Evolutionary conservation across 2,797 vertebrate species (phyloP), one percentile per base, ranked within the genome.

Genomic region (Bothrops alternatus): DNA sequence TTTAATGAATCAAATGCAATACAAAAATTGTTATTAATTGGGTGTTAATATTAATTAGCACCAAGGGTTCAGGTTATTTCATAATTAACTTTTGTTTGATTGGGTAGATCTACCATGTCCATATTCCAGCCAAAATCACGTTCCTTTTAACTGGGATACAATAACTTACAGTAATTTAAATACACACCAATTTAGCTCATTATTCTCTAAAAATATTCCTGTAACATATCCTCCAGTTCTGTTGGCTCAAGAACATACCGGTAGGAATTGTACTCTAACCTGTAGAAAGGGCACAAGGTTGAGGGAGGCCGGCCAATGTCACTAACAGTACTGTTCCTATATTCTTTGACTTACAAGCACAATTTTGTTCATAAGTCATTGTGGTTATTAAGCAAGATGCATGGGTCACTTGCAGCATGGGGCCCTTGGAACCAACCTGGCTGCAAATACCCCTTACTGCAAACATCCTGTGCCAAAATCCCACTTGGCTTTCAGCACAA

Each of bases 1-100:
- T 92, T 93, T 95, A 87, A 50, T 87, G 94, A 91, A 94, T 61
- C 37, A 4, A 93, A 95, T 91, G 94, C 25, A 69, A 2, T 90
- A 26, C 28, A 58, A 69, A 57, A 63, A 12, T 60, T 58, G 6
- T 8, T 6, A 58, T 58, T 63, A 47, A 69, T 87, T 87, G 58
- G 89, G 3, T 55, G 47, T 25, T 47, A 82, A 82, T 82, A 47
- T 47, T 82, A 82, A 82, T 73, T 50, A 58, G 32, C 32, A 90
- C 28, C 92, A 90, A 87, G 3, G 14, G 11, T 90, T 42, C 20
- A 50, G 7, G 55, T 56, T 37, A 28, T 87, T 42, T 13, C 85
- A 53, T 50, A 58, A 87, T 87, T 90, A 50, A 69, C 55, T 58
- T 87, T 37, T 25, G 50, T 47, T 23, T 28, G 37, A 42, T 50